Base-by-base conservation (phyloP, 2,888 invertebrate genomes). In the Drosophila lutescens region DNA sequence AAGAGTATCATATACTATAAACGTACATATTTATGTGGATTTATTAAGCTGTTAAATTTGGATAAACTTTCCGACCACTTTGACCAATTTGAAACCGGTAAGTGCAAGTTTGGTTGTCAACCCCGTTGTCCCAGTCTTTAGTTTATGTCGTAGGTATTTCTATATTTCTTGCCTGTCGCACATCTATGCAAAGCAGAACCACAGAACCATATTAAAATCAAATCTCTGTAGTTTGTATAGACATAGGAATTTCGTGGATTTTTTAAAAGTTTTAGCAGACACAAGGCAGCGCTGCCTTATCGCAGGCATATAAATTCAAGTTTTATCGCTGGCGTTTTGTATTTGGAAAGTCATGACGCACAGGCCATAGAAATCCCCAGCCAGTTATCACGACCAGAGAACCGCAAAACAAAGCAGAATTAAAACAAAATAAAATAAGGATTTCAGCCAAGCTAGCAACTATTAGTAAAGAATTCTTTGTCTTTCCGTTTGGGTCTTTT, bases 21-120 rank as follows among this genome's bases (percentile, higher is more conserved):
- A 67, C 76, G 41, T 66, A 58, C 66, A 66, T 70, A 66, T 66
- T 66, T 83, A 66, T 77, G 79, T 89, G 82, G 82, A 83, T 83
- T 77, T 85, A 81, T 81, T 81, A 85, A 77, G 65, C 80, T 72
- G 85, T 85, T 87, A 72, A 89, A 89, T 87, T 87, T 89, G 83
- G 83, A 83, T 83, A 87, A 59, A 89, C 76, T 85, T 85, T 77
- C 73, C 81, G 85, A 78, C 79, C 59, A 68, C 85, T 57, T 47
- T 75, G 46, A 70, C 46, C 71, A 32, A 61, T 53, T 47, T 68
- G 6, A 72, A 82, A 59, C 86, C 85, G 83, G 83, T 83, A 88
- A 83, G 83, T 89, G 89, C 89, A 83, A 85, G 71, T 73, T 79
- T 73, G 30, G 56, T 49, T 47, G 57, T 17, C 63, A 77, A 72